These are phyloP conservation scores for Pandemis corylana DNA, from an alignment of 2,888 invertebrate genomes.

Conservation along the genomic window DNA sequence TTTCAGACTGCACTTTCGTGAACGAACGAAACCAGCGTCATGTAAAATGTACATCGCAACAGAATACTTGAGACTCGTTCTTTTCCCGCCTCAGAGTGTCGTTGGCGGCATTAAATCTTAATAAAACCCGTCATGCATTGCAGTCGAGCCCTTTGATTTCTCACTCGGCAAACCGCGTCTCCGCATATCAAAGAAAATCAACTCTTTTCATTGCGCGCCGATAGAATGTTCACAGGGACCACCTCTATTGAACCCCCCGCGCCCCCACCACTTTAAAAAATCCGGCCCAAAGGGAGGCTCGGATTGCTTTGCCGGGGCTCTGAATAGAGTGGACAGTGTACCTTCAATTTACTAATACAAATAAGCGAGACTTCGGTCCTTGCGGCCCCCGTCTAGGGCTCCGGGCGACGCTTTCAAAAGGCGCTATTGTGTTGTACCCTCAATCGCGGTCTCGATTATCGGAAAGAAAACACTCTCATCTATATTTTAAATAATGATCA, in stretches of 20 bases:
- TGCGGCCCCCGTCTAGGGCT: constrained; percentile 62
- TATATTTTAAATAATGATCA: constrained; percentile 85
- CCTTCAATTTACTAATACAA: constrained; percentile 84
- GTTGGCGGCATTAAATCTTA: constrained; percentile 84
- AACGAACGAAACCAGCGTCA: constrained; percentile 80
- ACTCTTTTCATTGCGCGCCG: constrained; percentile 84
- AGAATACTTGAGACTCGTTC: constrained; percentile 80
- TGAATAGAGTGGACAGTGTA: constrained; percentile 73
- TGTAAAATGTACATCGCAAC: constrained; percentile 78
- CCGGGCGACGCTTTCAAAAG: constrained; percentile 75
- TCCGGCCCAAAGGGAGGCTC: constrained; percentile 53
- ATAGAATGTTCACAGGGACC: constrained; percentile 80
- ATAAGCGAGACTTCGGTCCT: constrained; percentile 71
- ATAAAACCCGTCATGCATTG: constrained; percentile 84
- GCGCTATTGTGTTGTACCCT: constrained; percentile 78
- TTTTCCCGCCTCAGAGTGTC: constrained; percentile 84
- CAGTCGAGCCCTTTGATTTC: constrained; percentile 81
- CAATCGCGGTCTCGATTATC: constrained; percentile 83
- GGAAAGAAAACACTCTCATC: constrained; percentile 84
- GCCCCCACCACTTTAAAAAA: constrained; percentile 65
- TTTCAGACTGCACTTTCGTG: constrained; percentile 61
- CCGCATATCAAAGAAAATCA: constrained; percentile 83
- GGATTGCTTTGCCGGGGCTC: constrained; percentile 57
- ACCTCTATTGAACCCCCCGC: constrained; percentile 78
- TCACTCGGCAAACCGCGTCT: constrained; percentile 84